These are phyloP conservation scores for Caenorhabditis sp. DNA, from an alignment of 2,888 invertebrate species.

Conservation along the genomic window DNA sequence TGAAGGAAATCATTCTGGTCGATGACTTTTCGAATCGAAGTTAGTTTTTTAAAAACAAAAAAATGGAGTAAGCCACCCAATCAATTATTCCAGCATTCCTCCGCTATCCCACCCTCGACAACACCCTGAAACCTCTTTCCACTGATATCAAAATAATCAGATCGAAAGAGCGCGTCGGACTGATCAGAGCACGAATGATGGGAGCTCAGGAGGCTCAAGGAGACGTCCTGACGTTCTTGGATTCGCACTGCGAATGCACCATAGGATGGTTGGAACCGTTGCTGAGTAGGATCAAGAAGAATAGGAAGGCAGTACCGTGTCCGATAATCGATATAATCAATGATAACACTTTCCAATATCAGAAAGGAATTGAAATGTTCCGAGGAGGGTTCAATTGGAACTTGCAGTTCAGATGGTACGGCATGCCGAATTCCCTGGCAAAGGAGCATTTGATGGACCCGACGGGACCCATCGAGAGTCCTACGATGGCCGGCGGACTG, in stretches of 20 bases:
- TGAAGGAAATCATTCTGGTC: constrained; percentile 96
- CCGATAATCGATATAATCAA: constrained; percentile 96
- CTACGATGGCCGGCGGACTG: constrained; percentile 96
- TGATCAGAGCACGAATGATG: constrained; percentile 94
- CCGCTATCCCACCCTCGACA: constrained; percentile 69
- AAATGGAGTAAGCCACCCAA: too few species aligned
- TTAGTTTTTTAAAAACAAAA: constrained; percentile 58
- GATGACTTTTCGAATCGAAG: constrained; percentile 94
- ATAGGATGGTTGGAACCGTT: constrained; percentile 98
- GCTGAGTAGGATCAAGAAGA: constrained; percentile 92
- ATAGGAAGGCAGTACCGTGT: constrained; percentile 89
- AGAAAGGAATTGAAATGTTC: constrained; percentile 93
- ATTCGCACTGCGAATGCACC: constrained; percentile 98
- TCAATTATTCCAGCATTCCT: constrained; percentile 72
- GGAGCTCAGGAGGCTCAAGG: constrained; percentile 94
- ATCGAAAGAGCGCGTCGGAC: constrained; percentile 93
- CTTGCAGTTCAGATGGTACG: constrained; percentile 91
- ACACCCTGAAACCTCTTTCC: constrained; percentile 65
- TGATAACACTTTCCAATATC: constrained; percentile 96
- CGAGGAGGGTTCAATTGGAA: constrained; percentile 99
- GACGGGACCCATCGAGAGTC: constrained; percentile 87
- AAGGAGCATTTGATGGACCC: constrained; percentile 85
- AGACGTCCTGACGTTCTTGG: constrained; percentile 94
- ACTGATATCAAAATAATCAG: constrained; percentile 90
- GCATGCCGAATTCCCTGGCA: constrained; percentile 83